These are phyloP conservation scores for Choristoneura fumiferana DNA, from an alignment of 1,140 invertebrate species.

Conservation along the genomic window DNA sequence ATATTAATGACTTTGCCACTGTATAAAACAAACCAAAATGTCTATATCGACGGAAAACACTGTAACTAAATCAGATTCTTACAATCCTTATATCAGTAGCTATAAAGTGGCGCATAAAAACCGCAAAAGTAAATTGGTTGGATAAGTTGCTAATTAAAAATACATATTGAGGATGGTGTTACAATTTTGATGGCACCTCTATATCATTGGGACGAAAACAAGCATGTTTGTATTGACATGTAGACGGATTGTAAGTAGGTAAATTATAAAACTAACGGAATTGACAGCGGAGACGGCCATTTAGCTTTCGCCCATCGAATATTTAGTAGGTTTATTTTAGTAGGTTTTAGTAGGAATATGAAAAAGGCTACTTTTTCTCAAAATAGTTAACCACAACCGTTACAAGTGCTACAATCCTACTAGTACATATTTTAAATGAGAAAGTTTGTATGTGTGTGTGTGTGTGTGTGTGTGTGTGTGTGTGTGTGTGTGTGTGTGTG, in stretches of 20 bases:
- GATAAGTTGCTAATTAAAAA: slow-evolving; percentile 2
- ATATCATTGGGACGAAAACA: slow-evolving; percentile 8
- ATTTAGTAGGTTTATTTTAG: too few species aligned
- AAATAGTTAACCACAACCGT: too few species aligned
- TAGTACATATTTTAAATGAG: too few species aligned
- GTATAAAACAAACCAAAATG: background rate
- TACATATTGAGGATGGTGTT: background rate
- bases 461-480: too few species aligned
- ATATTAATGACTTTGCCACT: background rate
- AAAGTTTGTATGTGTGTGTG: too few species aligned
- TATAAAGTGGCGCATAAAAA: background rate
- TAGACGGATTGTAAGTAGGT: background rate
- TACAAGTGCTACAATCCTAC: too few species aligned
- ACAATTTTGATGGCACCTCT: background rate
- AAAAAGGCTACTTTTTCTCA: too few species aligned
- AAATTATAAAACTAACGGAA: too few species aligned
- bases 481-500: too few species aligned
- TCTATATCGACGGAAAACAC: background rate
- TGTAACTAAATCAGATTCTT: background rate
- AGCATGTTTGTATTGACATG: background rate
- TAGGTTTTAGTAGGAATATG: too few species aligned
- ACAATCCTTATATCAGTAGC: background rate
- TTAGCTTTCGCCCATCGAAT: too few species aligned
- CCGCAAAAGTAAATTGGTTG: background rate
- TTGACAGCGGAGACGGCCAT: too few species aligned